Base-by-base conservation (phyloP, 2,113 vertebrate species). In the human region DNA sequence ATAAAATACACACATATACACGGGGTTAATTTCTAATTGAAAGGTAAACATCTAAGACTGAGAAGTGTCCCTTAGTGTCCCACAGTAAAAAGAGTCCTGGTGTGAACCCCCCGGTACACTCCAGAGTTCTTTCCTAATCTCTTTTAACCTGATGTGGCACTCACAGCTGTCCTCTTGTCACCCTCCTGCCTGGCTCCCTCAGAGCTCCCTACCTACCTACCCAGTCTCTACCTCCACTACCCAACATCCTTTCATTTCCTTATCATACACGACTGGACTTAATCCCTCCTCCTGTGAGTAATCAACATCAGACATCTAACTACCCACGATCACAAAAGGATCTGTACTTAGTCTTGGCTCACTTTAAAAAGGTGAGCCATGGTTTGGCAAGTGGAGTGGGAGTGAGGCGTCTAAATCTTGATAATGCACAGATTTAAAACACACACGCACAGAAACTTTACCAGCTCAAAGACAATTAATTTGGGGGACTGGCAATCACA, bases 391-490 rank as follows among this genome's bases (percentile, higher is more conserved):
- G 13, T 38, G 27, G 8, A 10, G 13, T 40, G 32, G 20, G 13
- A 35, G 0, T 17, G 14, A 17, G 18, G 3, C 18, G 23, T 35
- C 12, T 61, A 20, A 93, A 94, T 76, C 0, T 20, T 32, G 2
- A 18, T 2, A 38, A 45, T 70, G 76, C n/a, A 9, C 50, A 81
- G 9, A 61, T 76, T 50, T 81, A 80, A 93, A 88, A 0, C 2
- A 43, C 55, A 55, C 14, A 64, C 1, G 25, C 1, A 43, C 14
- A 25, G 23, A 87, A 96, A 86, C 17, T 90, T 93, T 5, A 81
- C 92, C 85, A 78, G 32, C 61, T 90, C 80, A 89, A 57, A 89
- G 64, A 86, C 96, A 98, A 97, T 8, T 73, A 12, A 86, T 87
- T 79, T 94, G 66, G 88, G 68, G 90, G 93, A 64, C 64, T 40